Conservation (phyloP, 2,888 invertebrate species). For the Mythimna pallens region DNA sequence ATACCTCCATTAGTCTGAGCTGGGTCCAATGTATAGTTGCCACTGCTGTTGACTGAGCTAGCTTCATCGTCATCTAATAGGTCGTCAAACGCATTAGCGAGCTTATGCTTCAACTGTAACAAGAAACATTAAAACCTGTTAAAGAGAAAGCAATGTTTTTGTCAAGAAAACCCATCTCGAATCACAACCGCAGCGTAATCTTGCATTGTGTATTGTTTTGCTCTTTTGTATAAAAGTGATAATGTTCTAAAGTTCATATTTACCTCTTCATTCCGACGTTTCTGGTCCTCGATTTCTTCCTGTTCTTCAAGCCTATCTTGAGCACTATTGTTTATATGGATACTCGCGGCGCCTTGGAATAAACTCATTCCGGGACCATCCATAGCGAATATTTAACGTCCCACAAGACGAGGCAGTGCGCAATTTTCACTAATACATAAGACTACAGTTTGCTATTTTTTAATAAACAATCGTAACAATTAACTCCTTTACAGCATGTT, state of each 20-base stretch:
- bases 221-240: background rate
- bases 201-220: constrained; percentile 5
- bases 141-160: constrained; percentile 22
- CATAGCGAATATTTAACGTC: constrained; percentile 75
- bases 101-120: constrained; percentile 91
- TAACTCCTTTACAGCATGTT: constrained; percentile 18
- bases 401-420: constrained; percentile 15
- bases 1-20: constrained; percentile 81
- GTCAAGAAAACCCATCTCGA: background rate
- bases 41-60: constrained; percentile 91
- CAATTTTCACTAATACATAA: constrained; percentile 29
- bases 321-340: constrained; percentile 92
- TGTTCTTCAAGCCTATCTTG: constrained; percentile 92
- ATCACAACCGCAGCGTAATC: background rate
- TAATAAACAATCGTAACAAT: constrained; percentile 25
- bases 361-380: constrained; percentile 93
- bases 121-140: constrained; percentile 35
- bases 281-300: constrained; percentile 93
- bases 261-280: constrained; percentile 93
- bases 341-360: constrained; percentile 92
- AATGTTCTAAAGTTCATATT: background rate
- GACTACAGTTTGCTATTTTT: constrained; percentile 13
- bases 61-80: constrained; percentile 92
- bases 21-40: constrained; percentile 84
- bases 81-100: constrained; percentile 93